Base-by-base conservation (phyloP, 2,113 vertebrate species). In the Neomonachus schauinslandi region DNA sequence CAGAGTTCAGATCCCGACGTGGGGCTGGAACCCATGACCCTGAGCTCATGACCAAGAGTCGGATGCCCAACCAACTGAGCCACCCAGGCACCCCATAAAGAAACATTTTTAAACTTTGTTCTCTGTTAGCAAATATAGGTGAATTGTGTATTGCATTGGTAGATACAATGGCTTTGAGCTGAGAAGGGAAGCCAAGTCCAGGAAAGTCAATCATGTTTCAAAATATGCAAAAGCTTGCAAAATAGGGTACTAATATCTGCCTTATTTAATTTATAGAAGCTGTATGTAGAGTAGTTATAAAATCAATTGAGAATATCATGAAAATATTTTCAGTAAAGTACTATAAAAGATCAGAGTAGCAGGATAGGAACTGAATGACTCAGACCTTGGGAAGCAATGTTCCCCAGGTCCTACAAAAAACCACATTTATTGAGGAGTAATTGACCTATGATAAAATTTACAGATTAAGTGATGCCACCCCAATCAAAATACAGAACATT, bases 221-320 rank as follows among this genome's bases (percentile, higher is more conserved):
- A 95, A 93, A 76, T 85, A 85, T n/a, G 21, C 28, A 90, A 89
- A 82, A 85, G 8, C 16, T 28, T 80, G 10, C 7, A 84, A 76
- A 92, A 81, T 21, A 0, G 1, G 2, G 7, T 89, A 42, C 1
- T 42, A 10, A 59, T 74, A 42, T 18, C 6, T 77, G 10, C 46
- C 1, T 3, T 83, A 65, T 67, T 92, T 91, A 92, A 71, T 91
- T 83, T 67, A 10, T 39, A 76, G 22, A 4, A 59, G 3, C 16
- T 95, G 53, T 11, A 72, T 36, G 8, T 57, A 85, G 19, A 84
- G 13, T 39, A 85, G 55, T 46, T 87, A 59, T 51, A 91, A 93
- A 92, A 90, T 61, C 14, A 57, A 49, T 49, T 67, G 33, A 55
- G 6, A 85, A 31, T 63, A 31, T 67, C 11, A 1, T 90, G 5